Evolutionary conservation across 2,888 invertebrate species (phyloP), one percentile per base, ranked within the genome.

Genomic region (Branchipolynoe longqiensis): DNA sequence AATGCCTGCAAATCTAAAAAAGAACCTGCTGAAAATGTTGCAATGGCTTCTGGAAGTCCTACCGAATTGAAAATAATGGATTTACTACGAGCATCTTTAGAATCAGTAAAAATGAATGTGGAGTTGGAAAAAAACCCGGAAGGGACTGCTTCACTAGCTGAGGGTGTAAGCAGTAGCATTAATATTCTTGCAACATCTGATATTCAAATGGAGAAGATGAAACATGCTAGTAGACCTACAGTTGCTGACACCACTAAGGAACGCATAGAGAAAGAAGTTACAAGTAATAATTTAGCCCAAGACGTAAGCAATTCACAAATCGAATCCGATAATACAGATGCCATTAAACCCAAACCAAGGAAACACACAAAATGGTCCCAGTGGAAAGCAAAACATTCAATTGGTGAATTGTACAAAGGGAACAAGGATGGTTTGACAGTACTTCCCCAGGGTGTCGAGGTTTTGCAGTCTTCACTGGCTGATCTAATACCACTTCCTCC

Each of bases 311-410:
- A 8, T 18, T 18, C 48, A 48, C 8, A 48, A 48, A 48, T 12
- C 48, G 48, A 48, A 12, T 8, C 8, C 48, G 48, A 48, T 48
- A 48, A 18, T 18, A 38, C 18, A 36, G 69, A 14, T 36, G 38
- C 2, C 69, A 36, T 12, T 1, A 36, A 69, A n/a, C 36, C 69
- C n/a, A 69, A 69, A 22, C 48, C 48, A 12, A 41, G 78, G 18
- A 78, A 41, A 41, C 78, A 78, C 25, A 78, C 78, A 22, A 78
- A 78, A 28, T 78, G 78, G 78, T 78, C 78, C 8, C 78, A 78
- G 18, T 78, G 78, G 78, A 78, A 78, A 48, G 78, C 78, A 1
- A 48, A 8, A 22, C 78, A 78, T 41, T 78, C 78, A 25, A n/a
- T 78, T 8, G 78, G 78, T 25, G 78, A 78, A 41, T 48, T 78